Conservation (phyloP, 1,140 invertebrate genomes). For the Drosophila dunni region DNA sequence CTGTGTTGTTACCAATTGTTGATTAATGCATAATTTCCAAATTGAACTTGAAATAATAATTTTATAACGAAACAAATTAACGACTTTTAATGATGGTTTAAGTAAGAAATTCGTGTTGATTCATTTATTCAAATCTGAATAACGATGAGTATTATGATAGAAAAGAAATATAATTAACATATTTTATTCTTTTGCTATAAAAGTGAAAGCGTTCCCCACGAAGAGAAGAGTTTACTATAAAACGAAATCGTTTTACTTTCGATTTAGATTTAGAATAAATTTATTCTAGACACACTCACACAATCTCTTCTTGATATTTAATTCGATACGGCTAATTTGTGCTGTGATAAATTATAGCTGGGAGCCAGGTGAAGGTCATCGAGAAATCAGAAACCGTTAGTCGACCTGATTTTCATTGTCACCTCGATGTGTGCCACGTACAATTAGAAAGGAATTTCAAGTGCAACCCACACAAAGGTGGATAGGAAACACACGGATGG, state of each 20-base stretch:
- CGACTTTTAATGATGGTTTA: not conserved
- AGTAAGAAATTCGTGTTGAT: no score
- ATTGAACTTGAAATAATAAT: conserved; percentile 59
- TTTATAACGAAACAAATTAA: conserved; percentile 47
- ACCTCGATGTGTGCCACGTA: conserved; percentile 62
- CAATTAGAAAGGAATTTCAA: conserved; percentile 82
- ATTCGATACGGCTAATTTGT: conserved; percentile 29
- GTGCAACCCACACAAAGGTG: conserved; percentile 56
- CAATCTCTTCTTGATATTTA: conserved; percentile 15
- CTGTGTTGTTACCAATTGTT: conserved; percentile 68
- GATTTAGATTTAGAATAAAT: conserved; percentile 7
- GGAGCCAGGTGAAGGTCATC: conserved; percentile 47
- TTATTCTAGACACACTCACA: not conserved
- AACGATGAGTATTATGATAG: no score
- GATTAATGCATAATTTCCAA: conserved; percentile 66
- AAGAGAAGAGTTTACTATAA: no score
- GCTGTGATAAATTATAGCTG: conserved; percentile 35
- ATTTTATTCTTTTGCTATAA: no score
- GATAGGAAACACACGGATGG: conserved; percentile 4
- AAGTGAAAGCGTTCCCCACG: no score
- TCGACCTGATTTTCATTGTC: conserved; percentile 65
- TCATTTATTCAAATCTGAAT: no score
- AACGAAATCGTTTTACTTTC: conserved; percentile 1
- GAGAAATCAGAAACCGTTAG: conserved; percentile 54
- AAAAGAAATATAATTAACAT: no score